Evolutionary conservation across 2,888 invertebrate genomes (phyloP).

Genomic region (Craniophora ligustri): DNA sequence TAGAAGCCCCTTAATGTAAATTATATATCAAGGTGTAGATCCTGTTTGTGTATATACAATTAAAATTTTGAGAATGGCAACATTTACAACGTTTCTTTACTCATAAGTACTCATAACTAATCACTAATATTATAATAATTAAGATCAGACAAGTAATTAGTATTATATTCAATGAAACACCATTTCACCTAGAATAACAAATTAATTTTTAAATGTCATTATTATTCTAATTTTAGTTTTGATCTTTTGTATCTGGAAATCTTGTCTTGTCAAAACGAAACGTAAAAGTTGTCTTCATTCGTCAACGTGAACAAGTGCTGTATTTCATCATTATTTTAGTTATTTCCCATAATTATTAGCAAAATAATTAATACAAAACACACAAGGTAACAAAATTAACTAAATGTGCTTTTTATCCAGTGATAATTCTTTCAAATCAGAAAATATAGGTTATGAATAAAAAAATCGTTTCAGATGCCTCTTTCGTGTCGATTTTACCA

Average conservation of each 20-base stretch:
- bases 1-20: too few relatives aligned
- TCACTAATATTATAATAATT: too few relatives aligned
- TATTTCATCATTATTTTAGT: conserved; percentile 76
- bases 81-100: conserved; percentile 24
- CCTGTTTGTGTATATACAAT: background rate
- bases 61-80: conserved; percentile 6
- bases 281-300: conserved; percentile 65
- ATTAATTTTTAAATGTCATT: too few relatives aligned
- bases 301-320: conserved; percentile 82
- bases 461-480: conserved; percentile 90
- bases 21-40: too few relatives aligned
- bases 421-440: background rate
- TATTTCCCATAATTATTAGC: conserved; percentile 55
- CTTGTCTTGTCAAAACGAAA: conserved; percentile 54
- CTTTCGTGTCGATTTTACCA: conserved; percentile 98
- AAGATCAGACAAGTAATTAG: too few relatives aligned
- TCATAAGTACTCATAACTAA: background rate
- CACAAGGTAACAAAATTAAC: conserved; percentile 64
- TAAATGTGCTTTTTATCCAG: background rate
- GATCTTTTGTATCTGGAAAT: background rate
- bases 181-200: too few relatives aligned
- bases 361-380: conserved; percentile 55
- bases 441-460: conserved; percentile 74
- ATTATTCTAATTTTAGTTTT: too few relatives aligned
- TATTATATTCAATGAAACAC: too few relatives aligned